Conservation (phyloP, 2,113 vertebrate genomes). For the Oreamnos americanus region DNA sequence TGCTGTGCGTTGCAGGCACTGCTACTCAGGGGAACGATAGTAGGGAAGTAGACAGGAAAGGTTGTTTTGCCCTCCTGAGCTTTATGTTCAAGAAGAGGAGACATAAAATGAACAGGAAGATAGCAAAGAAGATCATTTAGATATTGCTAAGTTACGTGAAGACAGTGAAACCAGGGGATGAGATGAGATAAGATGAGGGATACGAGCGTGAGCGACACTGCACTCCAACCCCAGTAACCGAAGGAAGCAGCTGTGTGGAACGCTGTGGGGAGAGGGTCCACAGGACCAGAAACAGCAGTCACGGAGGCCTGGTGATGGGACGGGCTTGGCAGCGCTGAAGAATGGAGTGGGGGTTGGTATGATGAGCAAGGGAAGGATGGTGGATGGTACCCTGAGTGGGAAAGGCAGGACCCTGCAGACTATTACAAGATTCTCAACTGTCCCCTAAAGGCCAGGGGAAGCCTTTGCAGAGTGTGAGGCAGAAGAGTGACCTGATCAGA, state of each 20-base stretch:
- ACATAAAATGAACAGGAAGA: background rate
- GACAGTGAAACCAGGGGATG: background rate
- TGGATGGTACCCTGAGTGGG: fast-evolving
- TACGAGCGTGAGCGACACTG: fast-evolving
- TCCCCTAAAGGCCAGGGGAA: background rate
- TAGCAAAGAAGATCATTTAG: background rate
- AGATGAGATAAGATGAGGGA: background rate
- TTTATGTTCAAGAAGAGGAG: background rate
- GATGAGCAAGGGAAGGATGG: background rate
- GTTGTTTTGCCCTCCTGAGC: background rate
- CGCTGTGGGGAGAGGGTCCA: background rate
- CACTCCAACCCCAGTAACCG: background rate
- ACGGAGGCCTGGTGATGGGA: background rate
- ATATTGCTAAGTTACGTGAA: background rate
- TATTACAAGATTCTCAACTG: background rate
- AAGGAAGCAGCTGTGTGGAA: background rate
- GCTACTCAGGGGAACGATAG: background rate
- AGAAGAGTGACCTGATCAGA: background rate
- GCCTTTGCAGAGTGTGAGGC: background rate
- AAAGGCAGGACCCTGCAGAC: background rate
- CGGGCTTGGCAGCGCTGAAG: fast-evolving
- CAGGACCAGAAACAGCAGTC: background rate
- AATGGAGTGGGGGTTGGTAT: background rate
- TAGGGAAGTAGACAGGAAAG: background rate
- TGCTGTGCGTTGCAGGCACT: fast-evolving